Percentiles rank a stretch among this genome's conserved stretches.
Evolutionary conservation across 2,797 vertebrate species (phyloP).

Genomic region (Sebastes kiyomatsui): DNA sequence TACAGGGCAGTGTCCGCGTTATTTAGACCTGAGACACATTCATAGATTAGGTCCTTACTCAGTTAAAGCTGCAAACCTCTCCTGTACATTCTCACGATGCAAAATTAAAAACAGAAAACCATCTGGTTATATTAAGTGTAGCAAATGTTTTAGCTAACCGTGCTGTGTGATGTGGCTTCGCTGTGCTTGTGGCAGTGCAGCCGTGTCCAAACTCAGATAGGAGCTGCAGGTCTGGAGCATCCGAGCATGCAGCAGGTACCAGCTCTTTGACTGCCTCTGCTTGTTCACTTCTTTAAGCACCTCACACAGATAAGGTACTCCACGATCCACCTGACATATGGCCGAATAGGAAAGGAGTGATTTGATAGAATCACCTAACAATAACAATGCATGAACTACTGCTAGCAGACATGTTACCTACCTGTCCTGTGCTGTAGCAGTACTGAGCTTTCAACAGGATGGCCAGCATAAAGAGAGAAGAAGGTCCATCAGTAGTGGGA

Average conservation of each 20-base stretch:
- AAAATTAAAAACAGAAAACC: not conserved
- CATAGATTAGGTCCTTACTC: not conserved
- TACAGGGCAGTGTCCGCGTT: slow-evolving; percentile 84
- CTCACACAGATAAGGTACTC: slow-evolving; percentile 80
- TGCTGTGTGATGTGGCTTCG: slow-evolving; percentile 77
- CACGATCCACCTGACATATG: slow-evolving; percentile 80
- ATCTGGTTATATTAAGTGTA: not conserved
- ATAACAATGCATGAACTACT: not conserved
- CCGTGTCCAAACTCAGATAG: slow-evolving; percentile 85
- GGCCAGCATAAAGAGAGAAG: slow-evolving; percentile 77
- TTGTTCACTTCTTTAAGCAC: slow-evolving; percentile 84
- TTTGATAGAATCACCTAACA: not conserved
- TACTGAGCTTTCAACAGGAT: slow-evolving; percentile 85
- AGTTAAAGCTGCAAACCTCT: not conserved
- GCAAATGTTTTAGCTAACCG: slow-evolving; percentile 74
- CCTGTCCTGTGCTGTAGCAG: slow-evolving; percentile 81
- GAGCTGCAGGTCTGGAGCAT: slow-evolving; percentile 82
- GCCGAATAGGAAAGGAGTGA: not conserved
- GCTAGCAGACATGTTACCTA: slow-evolving; percentile 38
- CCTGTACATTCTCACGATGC: not conserved
- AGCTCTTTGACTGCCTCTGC: slow-evolving; percentile 85
- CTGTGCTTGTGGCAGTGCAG: slow-evolving; percentile 72
- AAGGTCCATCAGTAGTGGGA: slow-evolving; percentile 53
- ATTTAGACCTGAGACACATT: slow-evolving; percentile 80
- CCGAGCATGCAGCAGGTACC: slow-evolving; percentile 90